phyloP scores from a whole-genome alignment of 2,113 vertebrate genomes.

The Crotalus horridus region DNA sequence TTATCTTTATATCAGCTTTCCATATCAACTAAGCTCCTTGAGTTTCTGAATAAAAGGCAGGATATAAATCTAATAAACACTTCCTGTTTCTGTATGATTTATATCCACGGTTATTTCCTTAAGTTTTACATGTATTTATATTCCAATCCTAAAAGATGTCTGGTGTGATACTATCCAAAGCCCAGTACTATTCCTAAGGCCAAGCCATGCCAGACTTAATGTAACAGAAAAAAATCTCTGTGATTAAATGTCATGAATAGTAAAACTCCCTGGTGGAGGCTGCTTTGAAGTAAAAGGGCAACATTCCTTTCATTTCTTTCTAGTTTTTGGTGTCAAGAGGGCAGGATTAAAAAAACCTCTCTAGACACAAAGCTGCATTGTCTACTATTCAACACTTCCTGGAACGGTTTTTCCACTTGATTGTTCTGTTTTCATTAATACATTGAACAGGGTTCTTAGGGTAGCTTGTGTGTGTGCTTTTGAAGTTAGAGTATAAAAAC shows the following conservation, averaged over 20 bases:
- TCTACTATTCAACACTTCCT: neutral
- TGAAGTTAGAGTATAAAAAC: neutral
- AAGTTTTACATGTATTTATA: neutral
- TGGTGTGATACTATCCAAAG: neutral
- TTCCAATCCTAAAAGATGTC: neutral
- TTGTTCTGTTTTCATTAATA: neutral
- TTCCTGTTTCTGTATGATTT: neutral
- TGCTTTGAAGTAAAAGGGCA: constrained; percentile 8
- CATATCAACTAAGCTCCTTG: neutral
- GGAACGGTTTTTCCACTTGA: neutral
- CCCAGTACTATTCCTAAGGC: neutral
- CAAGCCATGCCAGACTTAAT: neutral
- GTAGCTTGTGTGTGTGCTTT: neutral
- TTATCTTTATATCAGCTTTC: neutral
- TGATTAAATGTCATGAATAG: neutral
- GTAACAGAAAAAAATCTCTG: neutral
- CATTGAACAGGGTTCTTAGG: neutral
- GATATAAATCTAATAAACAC: neutral
- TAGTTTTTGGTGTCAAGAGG: constrained; percentile 3
- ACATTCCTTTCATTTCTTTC: neutral
- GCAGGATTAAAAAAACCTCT: rapidly evolving
- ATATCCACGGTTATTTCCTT: neutral
- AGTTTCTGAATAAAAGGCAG: neutral
- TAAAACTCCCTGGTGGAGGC: neutral
- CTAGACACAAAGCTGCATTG: neutral